These are phyloP conservation scores for Escarpia spicata DNA, from an alignment of 2,888 invertebrate genomes.

Conservation along the genomic window DNA sequence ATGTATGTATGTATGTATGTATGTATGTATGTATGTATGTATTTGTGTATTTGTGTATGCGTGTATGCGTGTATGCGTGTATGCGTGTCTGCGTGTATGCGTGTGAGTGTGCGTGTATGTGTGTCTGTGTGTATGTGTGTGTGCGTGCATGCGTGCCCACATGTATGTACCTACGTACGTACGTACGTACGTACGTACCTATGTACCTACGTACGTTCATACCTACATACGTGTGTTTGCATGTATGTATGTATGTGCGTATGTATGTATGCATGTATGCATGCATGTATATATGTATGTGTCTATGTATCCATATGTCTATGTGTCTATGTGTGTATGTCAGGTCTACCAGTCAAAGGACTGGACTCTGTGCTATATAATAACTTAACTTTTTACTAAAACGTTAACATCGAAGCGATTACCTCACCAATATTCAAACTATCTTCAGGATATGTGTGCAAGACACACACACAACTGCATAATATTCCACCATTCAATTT, in stretches of 20 bases:
- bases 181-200: background rate
- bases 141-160: background rate
- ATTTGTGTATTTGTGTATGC: background rate
- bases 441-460: too few species aligned
- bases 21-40: background rate
- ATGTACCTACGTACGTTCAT: background rate
- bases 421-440: too few species aligned
- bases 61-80: background rate
- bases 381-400: too few species aligned
- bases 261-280: background rate
- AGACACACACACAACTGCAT: too few species aligned
- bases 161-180: background rate
- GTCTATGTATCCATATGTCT: too few species aligned
- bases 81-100: background rate
- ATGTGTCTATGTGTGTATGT: too few species aligned
- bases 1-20: background rate
- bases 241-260: background rate
- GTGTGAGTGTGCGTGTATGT: too few species aligned
- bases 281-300: too few species aligned
- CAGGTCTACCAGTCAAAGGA: too few species aligned
- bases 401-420: too few species aligned
- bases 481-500: too few species aligned
- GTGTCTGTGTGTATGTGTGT: background rate
- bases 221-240: background rate
- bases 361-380: too few species aligned